Evolutionary conservation across 2,888 invertebrate genomes (phyloP).

Genomic region (Plebejus anna): DNA sequence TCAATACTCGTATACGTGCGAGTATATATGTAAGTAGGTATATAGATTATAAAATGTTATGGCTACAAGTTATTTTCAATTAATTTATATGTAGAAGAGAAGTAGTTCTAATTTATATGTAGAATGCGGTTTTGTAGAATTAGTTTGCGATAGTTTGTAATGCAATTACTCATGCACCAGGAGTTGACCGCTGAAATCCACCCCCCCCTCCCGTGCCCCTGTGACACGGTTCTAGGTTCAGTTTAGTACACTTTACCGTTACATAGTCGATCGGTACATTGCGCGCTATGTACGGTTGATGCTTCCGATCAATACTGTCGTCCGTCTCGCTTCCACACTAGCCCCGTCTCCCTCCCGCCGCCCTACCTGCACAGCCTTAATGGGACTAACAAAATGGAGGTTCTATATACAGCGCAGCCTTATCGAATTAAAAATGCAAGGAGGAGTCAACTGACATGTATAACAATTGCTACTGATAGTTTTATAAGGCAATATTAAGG

Average conservation of each 20-base stretch:
- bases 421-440: background rate
- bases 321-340: conserved; percentile 16
- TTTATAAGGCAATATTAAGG: background rate
- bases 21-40: too few relatives aligned
- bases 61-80: background rate
- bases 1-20: too few relatives aligned
- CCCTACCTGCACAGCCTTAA: conserved; percentile 33
- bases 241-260: conserved; percentile 7
- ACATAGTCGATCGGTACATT: background rate
- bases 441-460: background rate
- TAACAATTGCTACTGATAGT: background rate
- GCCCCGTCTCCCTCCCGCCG: conserved; percentile 32
- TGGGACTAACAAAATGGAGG: background rate
- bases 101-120: background rate
- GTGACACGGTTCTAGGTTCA: background rate
- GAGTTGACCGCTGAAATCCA: background rate
- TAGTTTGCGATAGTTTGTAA: background rate
- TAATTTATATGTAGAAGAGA: background rate
- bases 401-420: background rate
- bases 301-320: conserved; percentile 36
- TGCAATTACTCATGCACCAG: background rate
- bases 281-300: background rate
- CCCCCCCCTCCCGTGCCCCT: background rate
- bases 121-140: background rate
- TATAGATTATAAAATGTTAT: too few relatives aligned